Conservation (phyloP, 2,888 invertebrate species). For the Latheticus oryzae region DNA sequence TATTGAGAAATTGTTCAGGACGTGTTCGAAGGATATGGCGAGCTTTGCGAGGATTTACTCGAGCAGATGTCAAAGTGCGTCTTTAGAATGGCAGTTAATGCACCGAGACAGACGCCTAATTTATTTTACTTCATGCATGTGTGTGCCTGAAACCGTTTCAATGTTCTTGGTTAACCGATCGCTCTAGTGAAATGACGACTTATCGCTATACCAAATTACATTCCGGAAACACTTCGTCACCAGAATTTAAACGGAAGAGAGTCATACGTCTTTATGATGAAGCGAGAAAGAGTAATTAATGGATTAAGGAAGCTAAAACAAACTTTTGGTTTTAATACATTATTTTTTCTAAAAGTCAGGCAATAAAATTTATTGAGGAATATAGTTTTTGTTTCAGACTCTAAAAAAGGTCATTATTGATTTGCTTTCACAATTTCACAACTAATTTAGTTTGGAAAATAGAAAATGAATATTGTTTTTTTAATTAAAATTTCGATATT, state of each 20-base stretch:
- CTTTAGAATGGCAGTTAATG: conserved; percentile 37
- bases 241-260: conserved; percentile 7
- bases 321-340: no score
- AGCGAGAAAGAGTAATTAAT: no score
- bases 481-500: no score
- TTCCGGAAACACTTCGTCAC: conserved; percentile 29
- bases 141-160: conserved; percentile 39
- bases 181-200: conserved; percentile 36
- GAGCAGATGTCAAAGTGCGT: conserved; percentile 39
- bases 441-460: no score
- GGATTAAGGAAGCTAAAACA: no score
- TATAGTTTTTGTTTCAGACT: no score
- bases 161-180: conserved; percentile 39
- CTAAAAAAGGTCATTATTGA: no score
- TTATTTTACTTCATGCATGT: conserved; percentile 39
- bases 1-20: conserved; percentile 34
- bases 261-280: conserved; percentile 27
- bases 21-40: conserved; percentile 29
- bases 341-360: no score
- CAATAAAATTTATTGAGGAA: no score
- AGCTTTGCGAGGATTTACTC: conserved; percentile 37
- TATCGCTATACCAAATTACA: conserved; percentile 28
- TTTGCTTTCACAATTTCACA: no score
- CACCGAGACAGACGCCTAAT: conserved; percentile 40
- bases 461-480: no score